Evolutionary conservation across 2,113 vertebrate genomes (phyloP), one percentile per base, ranked within the genome.

Genomic region (Corydoras sp.): DNA sequence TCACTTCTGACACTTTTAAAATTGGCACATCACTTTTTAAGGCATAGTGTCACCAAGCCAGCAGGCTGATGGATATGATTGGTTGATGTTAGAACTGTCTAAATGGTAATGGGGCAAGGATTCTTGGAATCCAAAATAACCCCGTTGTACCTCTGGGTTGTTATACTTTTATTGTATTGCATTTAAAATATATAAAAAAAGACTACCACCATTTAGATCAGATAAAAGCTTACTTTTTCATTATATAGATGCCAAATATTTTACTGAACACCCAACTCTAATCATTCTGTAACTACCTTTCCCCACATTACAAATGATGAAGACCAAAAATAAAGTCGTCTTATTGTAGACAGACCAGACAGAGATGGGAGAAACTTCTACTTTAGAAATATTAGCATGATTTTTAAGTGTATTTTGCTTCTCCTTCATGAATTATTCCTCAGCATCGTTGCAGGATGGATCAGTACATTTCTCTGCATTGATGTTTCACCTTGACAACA

Each of bases 1-100:
- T 84, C 80, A 73, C 30, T 15, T 62, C 7, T 53, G 76, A 69
- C 4, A 71, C 58, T 62, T 29, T 12, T 18, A 29, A 72, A 77
- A 72, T 73, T 60, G 49, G 0, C 1, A 12, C 60, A 10, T 58
- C 56, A 72, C 65, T 71, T 71, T 59, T 53, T 49, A 49, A 1
- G 4, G 3, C 65, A 55, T 10, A 58, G 35, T 14, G 71, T 69
- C 18, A 59, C 12, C 48, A 15, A n/a, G 60, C 11, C 11, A 64
- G 63, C 58, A 54, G 29, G 18, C 55, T 56, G 70, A 77, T 62
- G 64, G 66, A 69, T 76, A 32, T 4, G 9, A 10, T 14, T 5
- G 35, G 43, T 65, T 3, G 13, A 1, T 9, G 66, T 3, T 50
- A n/a, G 49, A 54, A 54, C 55, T n/a, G 31, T 49, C 60, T 54